Percentiles rank a stretch among this genome's conserved stretches.
phyloP scores from a whole-genome alignment of 2,113 vertebrate genomes.

The Triplophysa rosa region DNA sequence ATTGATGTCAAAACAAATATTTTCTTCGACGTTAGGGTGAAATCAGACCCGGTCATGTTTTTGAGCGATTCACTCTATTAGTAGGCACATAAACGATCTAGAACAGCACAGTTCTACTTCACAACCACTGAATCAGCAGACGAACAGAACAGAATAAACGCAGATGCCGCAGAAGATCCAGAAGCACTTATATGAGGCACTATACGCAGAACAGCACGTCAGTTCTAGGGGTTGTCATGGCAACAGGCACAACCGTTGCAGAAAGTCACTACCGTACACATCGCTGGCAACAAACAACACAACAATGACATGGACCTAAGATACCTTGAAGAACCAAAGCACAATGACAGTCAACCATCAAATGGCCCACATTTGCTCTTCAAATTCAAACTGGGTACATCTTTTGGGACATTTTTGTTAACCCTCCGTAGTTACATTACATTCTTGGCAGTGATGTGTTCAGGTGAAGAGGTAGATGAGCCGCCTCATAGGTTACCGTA shows the following conservation, averaged over 20 bases:
- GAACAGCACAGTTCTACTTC: constrained; percentile 41
- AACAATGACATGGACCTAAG: not conserved
- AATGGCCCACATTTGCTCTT: too few species aligned
- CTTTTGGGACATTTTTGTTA: too few species aligned
- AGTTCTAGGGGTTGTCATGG: constrained; percentile 35
- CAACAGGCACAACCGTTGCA: constrained; percentile 58
- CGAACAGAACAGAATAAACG: constrained; percentile 5
- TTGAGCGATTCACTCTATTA: constrained; percentile 2
- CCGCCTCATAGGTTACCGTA: not conserved
- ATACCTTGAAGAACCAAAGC: too few species aligned
- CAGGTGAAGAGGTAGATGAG: constrained; percentile 43
- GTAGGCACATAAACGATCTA: constrained; percentile 63
- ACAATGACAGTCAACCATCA: too few species aligned
- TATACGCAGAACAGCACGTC: constrained; percentile 35
- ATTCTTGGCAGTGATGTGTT: constrained; percentile 1
- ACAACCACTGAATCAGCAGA: constrained; percentile 51
- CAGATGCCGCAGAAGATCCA: constrained; percentile 43
- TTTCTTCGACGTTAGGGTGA: not conserved
- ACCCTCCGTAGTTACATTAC: not conserved
- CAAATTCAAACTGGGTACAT: too few species aligned
- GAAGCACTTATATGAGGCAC: constrained; percentile 61
- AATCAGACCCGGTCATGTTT: not conserved
- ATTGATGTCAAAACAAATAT: not conserved
- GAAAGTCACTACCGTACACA: constrained; percentile 40
- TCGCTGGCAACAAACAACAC: not conserved